phyloP scores from a whole-genome alignment of 2,113 vertebrate genomes.

The Stegostoma tigrinum region DNA sequence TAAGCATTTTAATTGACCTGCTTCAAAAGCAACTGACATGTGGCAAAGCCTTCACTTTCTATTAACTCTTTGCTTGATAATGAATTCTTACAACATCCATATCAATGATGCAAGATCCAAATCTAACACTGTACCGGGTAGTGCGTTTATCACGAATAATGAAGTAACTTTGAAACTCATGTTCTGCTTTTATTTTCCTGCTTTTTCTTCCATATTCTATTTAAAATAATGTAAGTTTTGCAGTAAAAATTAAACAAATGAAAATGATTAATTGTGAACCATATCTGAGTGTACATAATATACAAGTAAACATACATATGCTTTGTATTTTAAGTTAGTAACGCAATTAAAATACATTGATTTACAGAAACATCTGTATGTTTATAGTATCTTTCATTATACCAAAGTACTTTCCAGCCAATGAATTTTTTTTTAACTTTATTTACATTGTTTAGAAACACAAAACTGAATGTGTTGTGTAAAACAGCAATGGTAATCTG shows the following conservation, averaged over 20 bases:
- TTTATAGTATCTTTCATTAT: not conserved
- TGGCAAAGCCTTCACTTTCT: not conserved
- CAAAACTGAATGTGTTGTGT: not conserved
- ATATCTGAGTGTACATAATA: not conserved
- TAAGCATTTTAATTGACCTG: not conserved
- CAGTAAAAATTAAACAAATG: not conserved
- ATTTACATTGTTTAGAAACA: not conserved
- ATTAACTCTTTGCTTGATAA: not conserved
- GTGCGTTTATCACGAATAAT: not conserved
- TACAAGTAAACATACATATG: not conserved
- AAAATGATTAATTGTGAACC: not conserved
- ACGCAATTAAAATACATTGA: no score
- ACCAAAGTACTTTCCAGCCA: not conserved
- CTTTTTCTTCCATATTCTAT: not conserved
- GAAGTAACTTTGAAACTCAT: not conserved
- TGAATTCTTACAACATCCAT: not conserved
- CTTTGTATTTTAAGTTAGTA: not conserved
- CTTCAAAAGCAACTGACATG: not conserved
- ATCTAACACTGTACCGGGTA: not conserved
- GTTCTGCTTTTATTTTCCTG: not conserved
- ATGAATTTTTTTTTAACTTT: not conserved
- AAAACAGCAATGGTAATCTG: no score
- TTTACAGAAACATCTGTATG: no score
- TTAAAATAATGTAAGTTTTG: not conserved
- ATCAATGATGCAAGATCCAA: not conserved